Conservation (phyloP, 2,797 vertebrate species). For the Hirundo rustica region DNA sequence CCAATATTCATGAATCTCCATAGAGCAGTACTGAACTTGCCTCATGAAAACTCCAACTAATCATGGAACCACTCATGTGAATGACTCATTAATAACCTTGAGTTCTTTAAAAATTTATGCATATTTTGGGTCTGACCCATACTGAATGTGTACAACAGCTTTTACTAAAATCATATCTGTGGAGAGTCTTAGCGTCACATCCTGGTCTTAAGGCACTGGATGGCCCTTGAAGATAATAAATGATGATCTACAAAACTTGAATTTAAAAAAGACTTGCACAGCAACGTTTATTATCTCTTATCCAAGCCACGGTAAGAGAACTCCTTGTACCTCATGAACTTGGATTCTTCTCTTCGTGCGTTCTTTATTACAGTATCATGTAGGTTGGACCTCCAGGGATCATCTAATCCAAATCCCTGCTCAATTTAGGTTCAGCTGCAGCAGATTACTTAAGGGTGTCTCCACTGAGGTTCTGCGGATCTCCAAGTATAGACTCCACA, state of each 20-base stretch:
- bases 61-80: background rate
- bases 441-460: background rate
- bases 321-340: background rate
- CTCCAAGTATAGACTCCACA: background rate
- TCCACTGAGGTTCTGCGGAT: background rate
- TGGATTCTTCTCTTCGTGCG: background rate
- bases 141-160: background rate
- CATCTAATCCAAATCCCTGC: background rate
- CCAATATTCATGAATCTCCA: background rate
- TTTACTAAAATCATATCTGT: background rate
- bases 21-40: background rate
- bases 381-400: background rate
- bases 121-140: background rate
- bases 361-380: background rate
- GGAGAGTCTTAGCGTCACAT: background rate
- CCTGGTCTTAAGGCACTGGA: background rate
- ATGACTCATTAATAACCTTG: background rate
- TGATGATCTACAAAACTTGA: background rate
- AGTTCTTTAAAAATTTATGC: background rate
- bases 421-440: background rate
- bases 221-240: background rate
- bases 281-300: background rate
- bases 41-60: background rate
- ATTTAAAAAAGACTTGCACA: background rate
- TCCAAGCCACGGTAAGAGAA: background rate